Evolutionary conservation across 2,797 vertebrate species (phyloP).

Genomic region (Peromyscus eremicus): DNA sequence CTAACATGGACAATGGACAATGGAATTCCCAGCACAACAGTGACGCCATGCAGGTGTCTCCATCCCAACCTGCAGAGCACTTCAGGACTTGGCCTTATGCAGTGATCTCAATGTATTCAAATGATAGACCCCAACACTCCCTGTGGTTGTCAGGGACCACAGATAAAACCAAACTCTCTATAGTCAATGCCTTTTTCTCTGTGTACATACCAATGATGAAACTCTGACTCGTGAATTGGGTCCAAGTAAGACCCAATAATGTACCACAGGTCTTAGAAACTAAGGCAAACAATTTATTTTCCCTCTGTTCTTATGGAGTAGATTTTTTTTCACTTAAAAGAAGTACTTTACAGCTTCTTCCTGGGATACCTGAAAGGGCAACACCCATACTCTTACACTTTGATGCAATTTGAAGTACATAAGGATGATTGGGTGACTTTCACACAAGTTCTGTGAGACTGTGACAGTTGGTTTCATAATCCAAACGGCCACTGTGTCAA

Average conservation of each 20-base stretch:
- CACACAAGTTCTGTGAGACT: background rate
- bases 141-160: background rate
- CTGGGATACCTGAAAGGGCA: background rate
- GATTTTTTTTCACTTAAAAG: background rate
- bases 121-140: background rate
- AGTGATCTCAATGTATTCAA: background rate
- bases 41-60: background rate
- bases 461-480: background rate
- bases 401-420: background rate
- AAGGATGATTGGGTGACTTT: background rate
- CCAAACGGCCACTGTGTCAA: background rate
- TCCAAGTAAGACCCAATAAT: background rate
- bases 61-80: background rate
- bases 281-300: background rate
- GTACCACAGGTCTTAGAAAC: background rate
- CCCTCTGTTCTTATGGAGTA: background rate
- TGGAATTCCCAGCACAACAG: background rate
- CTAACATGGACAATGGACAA: background rate
- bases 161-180: background rate
- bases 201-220: background rate
- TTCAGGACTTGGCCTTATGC: background rate
- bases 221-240: background rate
- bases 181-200: too few species aligned
- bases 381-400: too few species aligned
- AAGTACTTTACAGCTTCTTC: background rate